Evolutionary conservation across 2,113 vertebrate genomes (phyloP).

Genomic region (Noctilio leporinus): DNA sequence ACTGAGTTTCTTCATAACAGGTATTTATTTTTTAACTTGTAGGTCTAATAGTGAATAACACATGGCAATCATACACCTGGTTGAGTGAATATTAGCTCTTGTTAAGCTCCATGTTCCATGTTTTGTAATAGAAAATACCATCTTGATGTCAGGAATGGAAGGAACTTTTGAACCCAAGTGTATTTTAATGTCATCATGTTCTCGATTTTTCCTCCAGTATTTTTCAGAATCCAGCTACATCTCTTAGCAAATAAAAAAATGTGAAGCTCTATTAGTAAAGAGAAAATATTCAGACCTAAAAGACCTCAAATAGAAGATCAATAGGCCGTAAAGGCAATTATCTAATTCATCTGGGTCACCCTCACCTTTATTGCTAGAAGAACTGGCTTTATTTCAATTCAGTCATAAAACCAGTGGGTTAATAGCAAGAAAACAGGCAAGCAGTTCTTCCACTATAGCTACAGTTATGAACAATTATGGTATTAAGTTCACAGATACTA

Average conservation of each 20-base stretch:
- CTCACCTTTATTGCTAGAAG: slow-evolving; percentile 67
- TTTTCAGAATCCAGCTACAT: not conserved
- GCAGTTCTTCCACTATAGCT: slow-evolving; percentile 47
- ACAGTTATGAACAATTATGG: slow-evolving; percentile 67
- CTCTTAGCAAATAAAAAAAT: not conserved
- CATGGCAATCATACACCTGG: not conserved
- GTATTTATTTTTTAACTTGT: not conserved
- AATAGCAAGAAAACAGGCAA: slow-evolving; percentile 74
- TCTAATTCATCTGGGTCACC: slow-evolving; percentile 67
- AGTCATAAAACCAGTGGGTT: slow-evolving; percentile 64
- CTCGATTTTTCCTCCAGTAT: not conserved
- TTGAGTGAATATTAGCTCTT: not conserved
- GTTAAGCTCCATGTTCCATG: not conserved
- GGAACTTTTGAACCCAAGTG: not conserved
- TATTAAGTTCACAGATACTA: slow-evolving; percentile 64
- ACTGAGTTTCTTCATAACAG: not conserved
- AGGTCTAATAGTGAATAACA: not conserved
- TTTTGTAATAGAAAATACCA: not conserved
- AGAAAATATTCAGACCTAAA: slow-evolving; percentile 60
- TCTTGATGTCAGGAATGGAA: not conserved
- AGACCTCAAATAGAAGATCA: slow-evolving; percentile 61
- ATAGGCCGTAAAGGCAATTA: slow-evolving; percentile 68
- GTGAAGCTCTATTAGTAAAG: slow-evolving; percentile 30
- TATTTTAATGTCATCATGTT: not conserved
- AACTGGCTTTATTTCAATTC: slow-evolving; percentile 69